phyloP scores from a whole-genome alignment of 1,140 invertebrate species.

The Leptopilina clavipes region DNA sequence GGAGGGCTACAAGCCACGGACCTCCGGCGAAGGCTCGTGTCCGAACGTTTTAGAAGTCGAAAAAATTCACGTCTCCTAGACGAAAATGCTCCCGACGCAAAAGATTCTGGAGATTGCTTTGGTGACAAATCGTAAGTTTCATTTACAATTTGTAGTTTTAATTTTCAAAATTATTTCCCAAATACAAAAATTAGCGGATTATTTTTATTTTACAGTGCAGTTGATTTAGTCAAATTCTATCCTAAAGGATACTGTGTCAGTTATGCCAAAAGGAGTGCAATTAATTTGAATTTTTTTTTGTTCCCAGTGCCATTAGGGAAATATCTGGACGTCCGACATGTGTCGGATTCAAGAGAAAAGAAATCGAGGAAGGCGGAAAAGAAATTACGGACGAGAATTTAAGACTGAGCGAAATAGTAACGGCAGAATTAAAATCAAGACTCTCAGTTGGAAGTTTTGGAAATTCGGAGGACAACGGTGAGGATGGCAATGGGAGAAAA shows the following conservation, averaged over 20 bases:
- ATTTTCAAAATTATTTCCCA: background rate
- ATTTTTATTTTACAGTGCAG: too few relatives aligned
- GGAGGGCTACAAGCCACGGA: constrained; percentile 75
- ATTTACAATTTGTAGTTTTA: too few relatives aligned
- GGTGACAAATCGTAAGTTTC: constrained; percentile 22
- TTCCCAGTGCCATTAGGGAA: constrained; percentile 40
- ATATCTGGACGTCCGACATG: constrained; percentile 71
- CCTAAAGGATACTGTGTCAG: too few relatives aligned
- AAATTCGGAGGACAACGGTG: constrained; percentile 50
- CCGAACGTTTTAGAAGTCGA: constrained; percentile 56
- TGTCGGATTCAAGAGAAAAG: constrained; percentile 55
- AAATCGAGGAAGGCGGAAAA: constrained; percentile 54
- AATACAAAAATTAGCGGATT: too few relatives aligned
- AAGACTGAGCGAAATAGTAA: constrained; percentile 51
- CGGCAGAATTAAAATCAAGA: constrained; percentile 10
- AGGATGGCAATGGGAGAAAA: constrained; percentile 49
- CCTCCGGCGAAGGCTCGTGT: constrained; percentile 70
- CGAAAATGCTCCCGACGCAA: constrained; percentile 50
- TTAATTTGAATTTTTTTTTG: constrained; percentile 37
- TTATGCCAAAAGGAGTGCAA: too few relatives aligned
- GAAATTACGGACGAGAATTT: constrained; percentile 51
- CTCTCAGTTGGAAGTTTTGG: constrained; percentile 40
- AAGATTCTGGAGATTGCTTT: constrained; percentile 41
- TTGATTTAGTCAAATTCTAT: too few relatives aligned
- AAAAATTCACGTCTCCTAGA: constrained; percentile 55